Conservation (phyloP, 2,113 vertebrate genomes). For the Podarcis cretensis region DNA sequence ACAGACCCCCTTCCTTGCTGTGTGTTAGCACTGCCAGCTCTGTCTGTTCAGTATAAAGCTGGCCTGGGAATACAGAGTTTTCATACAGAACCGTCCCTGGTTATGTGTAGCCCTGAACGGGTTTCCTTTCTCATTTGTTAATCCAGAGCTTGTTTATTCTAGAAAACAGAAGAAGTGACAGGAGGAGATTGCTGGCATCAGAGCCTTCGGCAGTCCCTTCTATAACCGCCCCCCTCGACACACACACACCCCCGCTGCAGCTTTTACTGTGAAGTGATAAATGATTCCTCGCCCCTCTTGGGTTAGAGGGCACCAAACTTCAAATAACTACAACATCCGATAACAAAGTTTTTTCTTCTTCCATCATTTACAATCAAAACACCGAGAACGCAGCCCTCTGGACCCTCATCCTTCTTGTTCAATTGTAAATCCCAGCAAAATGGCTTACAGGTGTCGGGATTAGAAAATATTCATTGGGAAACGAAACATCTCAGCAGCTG, state of each 20-base stretch:
- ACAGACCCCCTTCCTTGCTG: too few species aligned
- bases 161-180: conserved; percentile 76
- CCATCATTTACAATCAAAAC: conserved; percentile 93
- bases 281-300: conserved; percentile 77
- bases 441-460: conserved; percentile 99
- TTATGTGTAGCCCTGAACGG: conserved; percentile 56
- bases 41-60: conserved; percentile 44
- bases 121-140: conserved; percentile 78
- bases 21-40: not conserved
- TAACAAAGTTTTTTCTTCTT: conserved; percentile 82
- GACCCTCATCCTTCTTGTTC: conserved; percentile 84
- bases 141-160: conserved; percentile 82
- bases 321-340: conserved; percentile 88
- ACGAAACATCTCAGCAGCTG: conserved; percentile 90
- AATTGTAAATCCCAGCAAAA: conserved; percentile 97
- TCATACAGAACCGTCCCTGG: conserved; percentile 10
- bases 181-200: conserved; percentile 62
- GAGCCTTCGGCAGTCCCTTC: conserved; percentile 30
- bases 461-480: conserved; percentile 91
- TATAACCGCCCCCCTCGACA: not conserved
- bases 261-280: conserved; percentile 82
- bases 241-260: conserved; percentile 21
- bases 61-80: conserved; percentile 39
- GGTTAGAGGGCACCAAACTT: conserved; percentile 86
- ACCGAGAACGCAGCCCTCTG: conserved; percentile 83